phyloP scores from a whole-genome alignment of 2,797 vertebrate species.

The Enteromius afrohamiltoni region DNA sequence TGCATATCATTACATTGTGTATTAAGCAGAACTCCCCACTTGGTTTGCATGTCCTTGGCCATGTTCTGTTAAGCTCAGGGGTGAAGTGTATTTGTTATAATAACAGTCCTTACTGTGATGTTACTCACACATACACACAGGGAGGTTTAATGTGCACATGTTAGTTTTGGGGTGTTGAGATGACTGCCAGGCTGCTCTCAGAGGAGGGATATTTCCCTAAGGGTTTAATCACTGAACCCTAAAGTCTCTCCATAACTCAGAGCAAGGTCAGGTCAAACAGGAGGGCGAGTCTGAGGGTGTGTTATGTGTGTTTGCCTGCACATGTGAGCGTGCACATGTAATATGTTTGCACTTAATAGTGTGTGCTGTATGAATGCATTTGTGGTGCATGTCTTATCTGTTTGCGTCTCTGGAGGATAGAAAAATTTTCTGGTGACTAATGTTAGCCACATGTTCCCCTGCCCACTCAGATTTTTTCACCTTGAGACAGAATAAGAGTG shows the following conservation, averaged over 20 bases:
- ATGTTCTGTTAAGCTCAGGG: conserved; percentile 37
- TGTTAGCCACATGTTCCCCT: conserved; percentile 57
- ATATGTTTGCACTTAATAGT: conserved; percentile 33
- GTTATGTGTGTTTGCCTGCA: not conserved
- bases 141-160: conserved; percentile 34
- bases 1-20: not conserved
- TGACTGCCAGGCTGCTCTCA: conserved; percentile 36
- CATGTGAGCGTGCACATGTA: not conserved
- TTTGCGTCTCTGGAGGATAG: conserved; percentile 40
- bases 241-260: conserved; percentile 36
- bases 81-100: conserved; percentile 45
- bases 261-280: conserved; percentile 52
- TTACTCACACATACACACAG: not conserved
- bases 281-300: not conserved
- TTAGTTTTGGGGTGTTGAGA: conserved; percentile 42
- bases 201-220: conserved; percentile 39
- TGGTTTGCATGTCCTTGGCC: conserved; percentile 37
- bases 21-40: not conserved
- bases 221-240: conserved; percentile 50
- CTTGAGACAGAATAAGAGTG: conserved; percentile 40
- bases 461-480: conserved; percentile 47
- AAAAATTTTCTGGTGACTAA: conserved; percentile 60
- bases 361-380: conserved; percentile 36
- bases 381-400: conserved; percentile 34
- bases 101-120: conserved; percentile 41